Percentiles rank a stretch among this genome's conserved stretches.
phyloP scores from a whole-genome alignment of 2,113 vertebrate genomes.

The Eulacestoma nigropectus region DNA sequence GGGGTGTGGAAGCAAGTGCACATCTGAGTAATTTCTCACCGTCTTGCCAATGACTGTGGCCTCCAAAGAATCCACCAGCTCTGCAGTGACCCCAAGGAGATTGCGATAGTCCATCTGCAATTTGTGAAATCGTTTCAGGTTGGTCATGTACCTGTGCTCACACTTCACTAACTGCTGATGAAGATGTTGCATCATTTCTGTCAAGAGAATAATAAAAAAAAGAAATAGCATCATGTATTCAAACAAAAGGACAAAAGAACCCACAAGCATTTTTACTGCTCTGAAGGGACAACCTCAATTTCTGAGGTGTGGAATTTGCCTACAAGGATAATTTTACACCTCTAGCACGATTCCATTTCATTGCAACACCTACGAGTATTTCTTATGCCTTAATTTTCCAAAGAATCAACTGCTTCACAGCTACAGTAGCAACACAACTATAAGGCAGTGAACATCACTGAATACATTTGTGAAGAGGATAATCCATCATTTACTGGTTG shows the following conservation, averaged over 20 bases:
- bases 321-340: neutral
- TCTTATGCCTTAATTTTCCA: neutral
- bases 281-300: neutral
- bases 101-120: conserved; percentile 86
- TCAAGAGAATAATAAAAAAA: neutral
- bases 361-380: neutral
- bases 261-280: neutral
- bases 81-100: conserved; percentile 87
- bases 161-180: conserved; percentile 84
- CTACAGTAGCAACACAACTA: neutral
- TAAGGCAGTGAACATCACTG: neutral
- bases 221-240: neutral
- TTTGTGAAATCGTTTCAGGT: conserved; percentile 80
- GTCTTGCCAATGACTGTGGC: conserved; percentile 90
- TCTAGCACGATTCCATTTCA: neutral
- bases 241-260: neutral
- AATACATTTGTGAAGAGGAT: neutral
- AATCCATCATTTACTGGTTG: neutral
- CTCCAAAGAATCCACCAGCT: conserved; percentile 91
- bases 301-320: neutral
- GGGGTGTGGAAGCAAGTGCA: neutral
- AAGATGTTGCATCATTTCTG: conserved; percentile 81
- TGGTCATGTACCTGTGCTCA: conserved; percentile 74
- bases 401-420: neutral
- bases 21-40: conserved; percentile 68